phyloP scores from a whole-genome alignment of 1,140 invertebrate species.

The Piezodorus guildinii region DNA sequence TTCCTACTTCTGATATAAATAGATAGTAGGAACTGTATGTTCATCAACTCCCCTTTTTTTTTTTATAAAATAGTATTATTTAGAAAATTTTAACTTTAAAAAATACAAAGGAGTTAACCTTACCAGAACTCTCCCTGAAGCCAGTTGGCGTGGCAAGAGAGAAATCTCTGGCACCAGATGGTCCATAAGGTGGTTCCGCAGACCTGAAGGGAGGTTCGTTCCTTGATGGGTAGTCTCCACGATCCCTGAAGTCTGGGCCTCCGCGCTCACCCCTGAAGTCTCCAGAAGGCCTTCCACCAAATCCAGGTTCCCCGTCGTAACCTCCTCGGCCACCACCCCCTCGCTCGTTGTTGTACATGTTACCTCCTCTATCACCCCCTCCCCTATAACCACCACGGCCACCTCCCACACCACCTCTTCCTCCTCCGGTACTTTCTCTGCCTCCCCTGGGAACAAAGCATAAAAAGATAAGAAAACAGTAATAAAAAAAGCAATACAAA shows the following conservation, averaged over 20 bases:
- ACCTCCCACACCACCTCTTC: slow-evolving; percentile 25
- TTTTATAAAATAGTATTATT: too few species aligned
- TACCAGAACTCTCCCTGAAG: slow-evolving; percentile 22
- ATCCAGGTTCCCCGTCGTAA: slow-evolving; percentile 31
- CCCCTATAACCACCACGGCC: slow-evolving; percentile 24
- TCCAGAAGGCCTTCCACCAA: background rate
- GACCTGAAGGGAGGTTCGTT: background rate
- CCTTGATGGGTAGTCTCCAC: slow-evolving; percentile 1
- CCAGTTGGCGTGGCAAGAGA: slow-evolving; percentile 17
- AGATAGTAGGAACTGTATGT: too few species aligned
- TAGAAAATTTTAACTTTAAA: too few species aligned
- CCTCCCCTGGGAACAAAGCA: slow-evolving; percentile 19
- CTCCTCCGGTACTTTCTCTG: slow-evolving; percentile 19
- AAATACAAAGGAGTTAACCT: too few species aligned
- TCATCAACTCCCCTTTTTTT: too few species aligned
- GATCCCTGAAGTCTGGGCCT: slow-evolving; percentile 27
- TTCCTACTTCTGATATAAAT: too few species aligned
- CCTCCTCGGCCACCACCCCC: slow-evolving; percentile 12
- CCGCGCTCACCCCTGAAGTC: slow-evolving; percentile 25
- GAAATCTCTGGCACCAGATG: slow-evolving; percentile 1
- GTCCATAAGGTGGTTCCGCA: background rate
- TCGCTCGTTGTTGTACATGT: slow-evolving; percentile 19
- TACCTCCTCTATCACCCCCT: slow-evolving; percentile 24
- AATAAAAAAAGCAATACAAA: too few species aligned
- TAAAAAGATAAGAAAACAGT: slow-evolving; percentile 16